A percentile compares a stretch with the other conserved stretches of the same genome.
Conservation (phyloP, 2,888 invertebrate species). For the Epiblema foenella region DNA sequence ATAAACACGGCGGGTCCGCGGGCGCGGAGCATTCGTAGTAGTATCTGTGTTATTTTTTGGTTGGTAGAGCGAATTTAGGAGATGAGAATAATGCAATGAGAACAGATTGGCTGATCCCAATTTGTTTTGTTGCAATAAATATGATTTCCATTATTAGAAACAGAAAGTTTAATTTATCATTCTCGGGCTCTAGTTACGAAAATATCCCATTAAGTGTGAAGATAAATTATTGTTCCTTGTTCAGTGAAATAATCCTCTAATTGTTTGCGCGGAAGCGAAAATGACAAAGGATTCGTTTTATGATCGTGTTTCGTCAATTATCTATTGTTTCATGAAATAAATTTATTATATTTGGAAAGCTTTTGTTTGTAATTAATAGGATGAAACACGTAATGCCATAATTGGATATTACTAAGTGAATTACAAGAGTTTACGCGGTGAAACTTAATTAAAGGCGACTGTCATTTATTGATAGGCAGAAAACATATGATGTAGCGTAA, state of each 20-base stretch:
- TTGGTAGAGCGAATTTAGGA: no score
- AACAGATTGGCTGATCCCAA: no score
- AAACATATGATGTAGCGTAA: conserved; percentile 7
- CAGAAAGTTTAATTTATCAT: neutral
- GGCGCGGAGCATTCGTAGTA: no score
- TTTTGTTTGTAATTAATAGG: conserved; percentile 14
- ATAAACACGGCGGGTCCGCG: no score
- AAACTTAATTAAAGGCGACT: conserved; percentile 25
- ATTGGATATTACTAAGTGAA: conserved; percentile 24
- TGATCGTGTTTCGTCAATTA: conserved; percentile 22
- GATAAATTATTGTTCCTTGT: conserved; percentile 32
- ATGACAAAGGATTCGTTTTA: conserved; percentile 27
- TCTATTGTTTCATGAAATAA: neutral
- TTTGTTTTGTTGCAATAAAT: no score
- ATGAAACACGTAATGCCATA: conserved; percentile 21
- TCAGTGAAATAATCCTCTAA: conserved; percentile 13
- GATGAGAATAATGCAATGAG: no score
- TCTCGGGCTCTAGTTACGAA: conserved; percentile 3
- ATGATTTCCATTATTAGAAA: no score
- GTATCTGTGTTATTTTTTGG: no score
- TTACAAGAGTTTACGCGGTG: conserved; percentile 20
- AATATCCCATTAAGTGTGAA: conserved; percentile 18
- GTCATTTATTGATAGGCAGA: conserved; percentile 24
- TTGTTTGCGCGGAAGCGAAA: conserved; percentile 21
- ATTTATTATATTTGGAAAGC: neutral